These are phyloP conservation scores for Anarsia innoxiella DNA, from an alignment of 2,888 invertebrate species.

Conservation along the genomic window DNA sequence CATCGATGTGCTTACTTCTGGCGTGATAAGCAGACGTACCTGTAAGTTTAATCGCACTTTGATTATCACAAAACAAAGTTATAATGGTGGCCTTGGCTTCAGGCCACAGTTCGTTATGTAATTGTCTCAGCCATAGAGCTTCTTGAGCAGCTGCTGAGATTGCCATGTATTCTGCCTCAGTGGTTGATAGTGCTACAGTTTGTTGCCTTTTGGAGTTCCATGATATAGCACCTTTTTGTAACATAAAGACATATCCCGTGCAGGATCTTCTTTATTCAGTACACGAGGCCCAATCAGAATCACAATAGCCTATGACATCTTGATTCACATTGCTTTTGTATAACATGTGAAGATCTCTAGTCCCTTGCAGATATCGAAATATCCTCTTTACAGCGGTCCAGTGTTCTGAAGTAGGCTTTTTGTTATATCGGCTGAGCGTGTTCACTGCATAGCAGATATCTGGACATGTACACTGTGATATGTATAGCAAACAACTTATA, in stretches of 20 bases:
- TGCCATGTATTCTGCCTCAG: slow-evolving; percentile 10
- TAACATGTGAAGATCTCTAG: background rate
- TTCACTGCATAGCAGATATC: slow-evolving; percentile 9
- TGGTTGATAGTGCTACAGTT: slow-evolving; percentile 9
- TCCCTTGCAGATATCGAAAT: slow-evolving; percentile 1
- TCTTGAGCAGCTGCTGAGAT: slow-evolving; percentile 8
- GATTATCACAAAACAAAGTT: slow-evolving; percentile 8
- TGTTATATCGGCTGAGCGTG: slow-evolving; percentile 11
- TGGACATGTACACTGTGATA: slow-evolving; percentile 10
- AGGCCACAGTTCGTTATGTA: background rate
- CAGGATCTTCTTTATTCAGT: slow-evolving; percentile 8
- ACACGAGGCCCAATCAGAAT: slow-evolving; percentile 8
- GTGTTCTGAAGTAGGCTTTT: background rate
- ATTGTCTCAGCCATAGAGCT: slow-evolving; percentile 7
- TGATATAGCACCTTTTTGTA: slow-evolving; percentile 7
- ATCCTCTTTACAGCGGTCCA: slow-evolving; percentile 2
- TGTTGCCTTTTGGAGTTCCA: slow-evolving; percentile 8
- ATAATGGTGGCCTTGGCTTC: background rate
- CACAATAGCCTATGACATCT: slow-evolving; percentile 2
- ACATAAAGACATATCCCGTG: slow-evolving; percentile 6
- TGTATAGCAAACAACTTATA: slow-evolving; percentile 15
- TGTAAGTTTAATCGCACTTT: slow-evolving; percentile 1
- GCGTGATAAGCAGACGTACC: slow-evolving; percentile 1
- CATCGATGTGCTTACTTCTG: slow-evolving; percentile 7
- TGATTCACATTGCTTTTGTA: background rate